phyloP scores from a whole-genome alignment of 2,888 invertebrate species.

The Mythimna pallens region DNA sequence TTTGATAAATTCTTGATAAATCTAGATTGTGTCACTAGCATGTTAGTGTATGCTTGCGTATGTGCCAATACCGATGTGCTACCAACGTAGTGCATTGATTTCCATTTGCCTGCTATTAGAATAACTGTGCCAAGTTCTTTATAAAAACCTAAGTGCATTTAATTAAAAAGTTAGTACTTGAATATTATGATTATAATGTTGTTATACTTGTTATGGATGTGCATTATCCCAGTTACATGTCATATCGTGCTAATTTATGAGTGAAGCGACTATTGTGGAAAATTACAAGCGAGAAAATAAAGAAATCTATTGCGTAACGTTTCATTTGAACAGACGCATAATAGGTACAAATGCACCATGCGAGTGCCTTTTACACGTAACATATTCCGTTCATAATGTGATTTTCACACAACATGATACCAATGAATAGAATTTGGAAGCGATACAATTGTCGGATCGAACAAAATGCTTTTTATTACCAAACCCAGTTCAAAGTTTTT shows the following conservation, averaged over 20 bases:
- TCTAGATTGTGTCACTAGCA: too few species aligned
- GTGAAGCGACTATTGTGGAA: constrained; percentile 10
- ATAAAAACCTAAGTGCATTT: too few species aligned
- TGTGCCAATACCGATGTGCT: not conserved
- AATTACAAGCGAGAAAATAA: constrained; percentile 36
- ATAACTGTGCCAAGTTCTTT: too few species aligned
- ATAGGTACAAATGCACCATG: not conserved
- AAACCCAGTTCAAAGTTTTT: constrained; percentile 12
- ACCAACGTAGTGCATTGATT: too few species aligned
- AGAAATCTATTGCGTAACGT: constrained; percentile 30
- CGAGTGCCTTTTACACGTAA: constrained; percentile 22
- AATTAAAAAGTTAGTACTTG: too few species aligned
- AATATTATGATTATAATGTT: too few species aligned
- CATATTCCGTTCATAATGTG: constrained; percentile 30
- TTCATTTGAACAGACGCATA: not conserved
- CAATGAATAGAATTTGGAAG: constrained; percentile 19
- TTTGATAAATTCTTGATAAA: too few species aligned
- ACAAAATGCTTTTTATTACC: constrained; percentile 27
- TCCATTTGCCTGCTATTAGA: too few species aligned
- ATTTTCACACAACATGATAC: constrained; percentile 17
- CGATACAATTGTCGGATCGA: constrained; percentile 13
- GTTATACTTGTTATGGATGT: too few species aligned
- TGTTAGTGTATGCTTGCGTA: too few species aligned
- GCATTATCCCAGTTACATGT: too few species aligned
- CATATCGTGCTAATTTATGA: not conserved